phyloP scores from a whole-genome alignment of 2,113 vertebrate species.

The Labeo rohita region DNA sequence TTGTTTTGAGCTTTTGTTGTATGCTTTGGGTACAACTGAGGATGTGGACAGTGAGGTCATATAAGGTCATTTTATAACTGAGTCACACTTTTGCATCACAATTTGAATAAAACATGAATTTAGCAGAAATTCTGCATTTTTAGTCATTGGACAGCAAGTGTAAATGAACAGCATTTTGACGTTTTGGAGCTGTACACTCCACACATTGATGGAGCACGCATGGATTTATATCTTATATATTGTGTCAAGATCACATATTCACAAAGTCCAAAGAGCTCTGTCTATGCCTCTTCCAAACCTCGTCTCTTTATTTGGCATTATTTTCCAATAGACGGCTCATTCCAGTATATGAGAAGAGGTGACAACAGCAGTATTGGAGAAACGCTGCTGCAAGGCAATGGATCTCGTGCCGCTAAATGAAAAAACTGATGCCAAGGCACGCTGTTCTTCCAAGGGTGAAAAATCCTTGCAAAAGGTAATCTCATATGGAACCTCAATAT shows the following conservation, averaged over 20 bases:
- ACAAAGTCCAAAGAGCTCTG: neutral
- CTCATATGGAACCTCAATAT: slow-evolving; percentile 45
- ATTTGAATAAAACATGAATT: neutral
- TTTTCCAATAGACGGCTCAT: slow-evolving; percentile 14
- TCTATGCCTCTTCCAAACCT: neutral
- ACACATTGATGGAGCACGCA: too few species aligned
- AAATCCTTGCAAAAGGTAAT: slow-evolving; percentile 30
- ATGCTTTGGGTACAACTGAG: neutral
- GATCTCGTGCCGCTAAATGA: slow-evolving; percentile 31
- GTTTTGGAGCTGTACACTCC: too few species aligned
- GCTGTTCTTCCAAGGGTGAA: slow-evolving; percentile 12
- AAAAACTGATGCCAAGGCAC: slow-evolving; percentile 28
- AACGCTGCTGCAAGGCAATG: slow-evolving; percentile 16
- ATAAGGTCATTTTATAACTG: slow-evolving; percentile 1
- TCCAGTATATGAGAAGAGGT: slow-evolving; percentile 1
- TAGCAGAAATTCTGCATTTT: neutral
- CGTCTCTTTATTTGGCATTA: slow-evolving; percentile 33
- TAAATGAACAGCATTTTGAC: too few species aligned
- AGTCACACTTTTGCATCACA: neutral
- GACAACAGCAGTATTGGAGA: slow-evolving; percentile 42
- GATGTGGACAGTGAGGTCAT: neutral
- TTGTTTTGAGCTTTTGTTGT: slow-evolving; percentile 8
- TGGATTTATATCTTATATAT: too few species aligned
- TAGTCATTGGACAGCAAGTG: too few species aligned
- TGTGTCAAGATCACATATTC: neutral